Conservation (phyloP, 1,140 invertebrate genomes). For the Penaeus japonicus region DNA sequence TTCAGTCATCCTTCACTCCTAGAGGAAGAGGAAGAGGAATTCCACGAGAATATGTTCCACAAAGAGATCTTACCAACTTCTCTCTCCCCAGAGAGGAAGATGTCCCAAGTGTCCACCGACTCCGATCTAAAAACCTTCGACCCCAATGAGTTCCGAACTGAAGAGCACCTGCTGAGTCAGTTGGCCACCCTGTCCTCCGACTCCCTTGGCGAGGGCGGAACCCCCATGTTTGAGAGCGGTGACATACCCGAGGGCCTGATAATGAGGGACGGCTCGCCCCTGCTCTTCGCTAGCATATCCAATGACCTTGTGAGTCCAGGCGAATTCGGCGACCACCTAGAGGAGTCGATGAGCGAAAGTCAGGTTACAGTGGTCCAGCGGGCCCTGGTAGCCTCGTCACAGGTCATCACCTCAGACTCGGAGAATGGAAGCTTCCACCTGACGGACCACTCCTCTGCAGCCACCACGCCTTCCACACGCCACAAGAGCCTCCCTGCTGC, state of each 20-base stretch:
- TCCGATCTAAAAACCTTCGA: conserved; percentile 51
- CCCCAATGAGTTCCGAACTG: conserved; percentile 46
- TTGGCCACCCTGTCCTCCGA: conserved; percentile 44
- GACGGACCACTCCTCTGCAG: conserved; percentile 51
- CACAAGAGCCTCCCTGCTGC: conserved; percentile 41
- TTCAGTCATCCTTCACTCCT: conserved; percentile 59
- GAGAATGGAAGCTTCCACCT: conserved; percentile 57
- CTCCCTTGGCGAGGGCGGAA: conserved; percentile 29
- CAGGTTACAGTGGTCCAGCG: conserved; percentile 56
- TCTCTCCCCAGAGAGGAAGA: conserved; percentile 38
- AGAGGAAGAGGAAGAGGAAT: conserved; percentile 62
- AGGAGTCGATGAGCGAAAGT: conserved; percentile 59
- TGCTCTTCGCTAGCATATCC: conserved; percentile 23
- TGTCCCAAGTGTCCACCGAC: conserved; percentile 53
- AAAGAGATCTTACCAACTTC: conserved; percentile 74
- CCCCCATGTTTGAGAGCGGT: not conserved
- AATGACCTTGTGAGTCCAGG: conserved; percentile 6
- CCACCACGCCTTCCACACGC: conserved; percentile 54
- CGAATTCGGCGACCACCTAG: conserved; percentile 51
- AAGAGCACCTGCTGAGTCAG: conserved; percentile 45
- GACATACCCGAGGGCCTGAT: not conserved
- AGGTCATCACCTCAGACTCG: conserved; percentile 54
- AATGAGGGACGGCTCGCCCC: not conserved
- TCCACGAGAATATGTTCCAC: conserved; percentile 72
- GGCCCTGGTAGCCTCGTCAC: conserved; percentile 37